These are phyloP conservation scores for Octodon degus DNA, from an alignment of 2,113 vertebrate species.

Conservation along the genomic window DNA sequence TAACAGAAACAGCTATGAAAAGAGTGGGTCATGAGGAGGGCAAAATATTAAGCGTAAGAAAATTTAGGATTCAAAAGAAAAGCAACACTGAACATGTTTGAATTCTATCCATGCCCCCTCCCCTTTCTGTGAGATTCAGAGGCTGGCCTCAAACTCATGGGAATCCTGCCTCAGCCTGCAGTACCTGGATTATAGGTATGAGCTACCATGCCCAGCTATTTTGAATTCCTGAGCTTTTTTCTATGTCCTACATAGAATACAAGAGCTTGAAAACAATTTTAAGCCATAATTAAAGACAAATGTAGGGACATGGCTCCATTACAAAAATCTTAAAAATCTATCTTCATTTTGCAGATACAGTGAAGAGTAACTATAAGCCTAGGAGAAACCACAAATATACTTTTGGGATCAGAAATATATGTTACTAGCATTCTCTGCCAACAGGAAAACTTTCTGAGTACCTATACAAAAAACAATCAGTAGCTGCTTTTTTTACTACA, in stretches of 20 bases:
- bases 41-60: neutral
- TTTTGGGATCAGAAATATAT: neutral
- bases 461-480: neutral
- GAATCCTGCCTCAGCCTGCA: neutral
- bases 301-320: neutral
- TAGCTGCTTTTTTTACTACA: neutral
- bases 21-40: fast-evolving
- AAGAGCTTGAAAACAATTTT: neutral
- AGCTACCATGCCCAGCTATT: neutral
- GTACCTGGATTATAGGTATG: neutral
- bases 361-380: neutral
- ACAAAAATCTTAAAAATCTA: slow-evolving; percentile 30
- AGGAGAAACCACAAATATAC: neutral
- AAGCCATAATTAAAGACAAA: neutral
- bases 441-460: neutral
- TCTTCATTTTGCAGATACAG: neutral
- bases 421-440: neutral
- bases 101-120: neutral
- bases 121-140: neutral
- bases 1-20: too few species aligned
- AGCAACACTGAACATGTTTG: neutral
- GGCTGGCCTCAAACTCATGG: neutral
- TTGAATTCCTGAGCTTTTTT: neutral
- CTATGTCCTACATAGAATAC: neutral
- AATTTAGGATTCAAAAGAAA: neutral